Conservation (phyloP, 2,797 vertebrate genomes). For the Sebastes flavidus region DNA sequence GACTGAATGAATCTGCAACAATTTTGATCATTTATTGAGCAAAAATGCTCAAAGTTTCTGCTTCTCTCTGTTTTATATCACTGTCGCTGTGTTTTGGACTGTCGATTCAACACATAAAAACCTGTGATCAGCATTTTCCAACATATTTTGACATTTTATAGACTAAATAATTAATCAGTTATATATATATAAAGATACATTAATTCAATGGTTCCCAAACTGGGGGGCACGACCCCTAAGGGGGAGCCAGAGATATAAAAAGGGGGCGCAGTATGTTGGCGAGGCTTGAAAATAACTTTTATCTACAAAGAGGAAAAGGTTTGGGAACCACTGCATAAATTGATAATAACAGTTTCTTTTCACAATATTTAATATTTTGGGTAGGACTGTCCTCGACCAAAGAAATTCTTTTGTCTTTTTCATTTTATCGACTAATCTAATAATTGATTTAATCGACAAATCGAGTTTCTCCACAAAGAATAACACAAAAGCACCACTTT, state of each 20-base stretch:
- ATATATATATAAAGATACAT: fast-evolving
- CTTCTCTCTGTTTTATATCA: neutral
- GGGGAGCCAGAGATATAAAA: too few species aligned
- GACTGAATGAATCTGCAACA: neutral
- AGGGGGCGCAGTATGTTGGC: too few species aligned
- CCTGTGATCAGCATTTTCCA: neutral
- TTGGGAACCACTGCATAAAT: too few species aligned
- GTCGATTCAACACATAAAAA: neutral
- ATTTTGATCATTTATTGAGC: neutral
- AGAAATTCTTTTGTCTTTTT: too few species aligned
- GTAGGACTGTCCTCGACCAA: neutral
- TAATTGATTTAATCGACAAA: too few species aligned
- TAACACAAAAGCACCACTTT: too few species aligned
- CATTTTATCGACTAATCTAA: too few species aligned
- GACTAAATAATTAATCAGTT: neutral
- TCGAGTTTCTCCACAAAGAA: too few species aligned
- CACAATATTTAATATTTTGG: neutral
- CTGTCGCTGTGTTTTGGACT: neutral
- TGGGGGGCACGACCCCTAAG: too few species aligned
- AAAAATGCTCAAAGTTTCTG: neutral
- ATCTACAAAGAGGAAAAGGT: too few species aligned
- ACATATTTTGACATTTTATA: neutral
- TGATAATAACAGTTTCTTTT: neutral
- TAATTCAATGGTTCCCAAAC: neutral
- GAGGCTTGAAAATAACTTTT: too few species aligned